Evolutionary conservation across 2,888 invertebrate species (phyloP), one percentile per base, ranked within the genome.

Genomic region (Drosophila mettleri): DNA sequence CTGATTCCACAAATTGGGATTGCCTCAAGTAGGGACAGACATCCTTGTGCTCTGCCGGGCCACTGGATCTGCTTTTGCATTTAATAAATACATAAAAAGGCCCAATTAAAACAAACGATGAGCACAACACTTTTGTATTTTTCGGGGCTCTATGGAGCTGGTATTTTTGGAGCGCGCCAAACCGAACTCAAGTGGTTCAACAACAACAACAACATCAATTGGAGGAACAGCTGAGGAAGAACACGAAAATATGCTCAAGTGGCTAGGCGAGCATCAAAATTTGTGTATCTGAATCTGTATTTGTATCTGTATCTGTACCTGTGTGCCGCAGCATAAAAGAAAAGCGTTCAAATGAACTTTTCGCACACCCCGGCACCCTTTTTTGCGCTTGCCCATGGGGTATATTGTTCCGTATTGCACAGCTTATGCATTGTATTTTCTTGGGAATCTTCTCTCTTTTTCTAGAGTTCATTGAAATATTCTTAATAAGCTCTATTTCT

Each of bases 321-420:
- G 65, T 61, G 59, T 45, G 69, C 53, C 54, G 43, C 31, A 70
- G 71, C 71, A 76, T 77, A 79, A 83, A 88, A 79, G 83, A 86
- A 86, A 88, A 86, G 83, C 83, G 79, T 87, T 87, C 71, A 85
- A 87, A 87, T 83, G 71, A 86, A 83, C 88, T 83, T 83, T 83
- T 73, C 51, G 41, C 36, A 52, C 51, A 59, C 60, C 41, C 57
- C 27, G 41, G 33, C 33, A 58, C 22, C 24, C 46, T 43, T 54
- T 43, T 54, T 49, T 8, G 10, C 27, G 1, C 3, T 18, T 0
- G 9, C 4, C 14, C 38, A 22, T 8, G 16, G 48, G 66, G 53
- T 45, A 53, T 49, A 36, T 18, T 45, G 0, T 3, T 22, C 6
- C 6, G 27, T 16, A 45, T 9, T 10, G 10, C 5, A 4, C 1